A percentile compares a stretch with the other conserved stretches of the same genome.
Conservation (phyloP, 1,140 invertebrate genomes). For the Zaprionus tsacasi region DNA sequence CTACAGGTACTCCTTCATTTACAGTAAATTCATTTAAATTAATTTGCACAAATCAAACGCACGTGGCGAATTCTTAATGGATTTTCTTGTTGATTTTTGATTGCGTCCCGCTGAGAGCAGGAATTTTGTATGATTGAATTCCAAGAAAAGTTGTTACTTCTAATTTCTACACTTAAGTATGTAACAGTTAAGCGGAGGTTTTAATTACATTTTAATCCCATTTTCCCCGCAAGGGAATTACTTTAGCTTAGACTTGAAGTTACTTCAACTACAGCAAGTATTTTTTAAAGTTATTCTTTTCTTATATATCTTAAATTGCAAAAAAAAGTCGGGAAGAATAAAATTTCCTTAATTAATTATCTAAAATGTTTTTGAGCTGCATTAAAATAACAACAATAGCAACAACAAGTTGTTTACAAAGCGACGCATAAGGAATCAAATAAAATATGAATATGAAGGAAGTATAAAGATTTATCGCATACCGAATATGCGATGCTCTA, state of each 20-base stretch:
- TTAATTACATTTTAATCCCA: not conserved
- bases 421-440: constrained; percentile 12
- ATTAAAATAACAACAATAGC: constrained; percentile 45
- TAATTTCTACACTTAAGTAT: too few relatives aligned
- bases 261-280: not conserved
- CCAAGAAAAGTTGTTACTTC: not conserved
- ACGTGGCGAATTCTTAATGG: not conserved
- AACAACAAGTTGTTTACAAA: constrained; percentile 63
- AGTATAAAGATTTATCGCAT: not conserved
- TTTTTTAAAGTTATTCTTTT: not conserved
- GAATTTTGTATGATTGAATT: not conserved
- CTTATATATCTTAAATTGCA: not conserved
- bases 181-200: not conserved
- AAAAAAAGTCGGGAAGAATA: not conserved
- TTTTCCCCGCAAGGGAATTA: not conserved
- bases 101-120: not conserved
- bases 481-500: constrained; percentile 2
- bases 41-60: not conserved
- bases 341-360: constrained; percentile 68
- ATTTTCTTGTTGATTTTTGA: constrained; percentile 4
- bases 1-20: not conserved
- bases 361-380: constrained; percentile 60
- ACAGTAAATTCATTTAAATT: not conserved
- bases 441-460: constrained; percentile 10
- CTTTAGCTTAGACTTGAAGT: not conserved